These are phyloP conservation scores for Spodoptera frugiperda DNA, from an alignment of 1,140 invertebrate genomes.

Conservation along the genomic window DNA sequence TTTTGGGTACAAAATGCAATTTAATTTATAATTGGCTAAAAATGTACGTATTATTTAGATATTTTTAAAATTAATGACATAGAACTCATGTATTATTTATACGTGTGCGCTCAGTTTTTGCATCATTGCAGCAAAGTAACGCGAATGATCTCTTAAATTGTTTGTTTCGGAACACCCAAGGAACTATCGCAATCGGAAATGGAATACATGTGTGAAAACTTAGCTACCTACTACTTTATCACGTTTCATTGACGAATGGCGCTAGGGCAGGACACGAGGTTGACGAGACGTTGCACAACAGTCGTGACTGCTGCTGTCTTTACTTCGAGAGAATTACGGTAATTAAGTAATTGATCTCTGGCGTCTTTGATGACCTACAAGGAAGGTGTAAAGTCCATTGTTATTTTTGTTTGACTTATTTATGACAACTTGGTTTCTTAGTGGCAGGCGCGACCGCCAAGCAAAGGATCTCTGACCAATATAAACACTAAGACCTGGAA, in stretches of 20 bases:
- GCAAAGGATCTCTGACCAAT: too few species aligned
- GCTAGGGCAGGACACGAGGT: constrained; percentile 11
- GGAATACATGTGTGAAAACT: constrained; percentile 23
- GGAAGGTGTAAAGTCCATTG: background rate
- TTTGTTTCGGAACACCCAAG: too few species aligned
- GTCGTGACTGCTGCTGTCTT: background rate
- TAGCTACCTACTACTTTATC: constrained; percentile 2
- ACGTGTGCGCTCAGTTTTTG: too few species aligned
- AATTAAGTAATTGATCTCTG: constrained; percentile 19
- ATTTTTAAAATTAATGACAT: too few species aligned
- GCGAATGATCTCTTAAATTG: too few species aligned
- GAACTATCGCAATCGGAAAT: constrained; percentile 16
- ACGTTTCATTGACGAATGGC: constrained; percentile 1
- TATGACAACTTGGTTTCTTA: background rate
- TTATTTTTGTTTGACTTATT: background rate
- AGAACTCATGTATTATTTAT: too few species aligned
- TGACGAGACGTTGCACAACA: constrained; percentile 24
- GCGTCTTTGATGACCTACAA: background rate
- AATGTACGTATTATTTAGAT: too few species aligned
- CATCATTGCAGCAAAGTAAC: too few species aligned
- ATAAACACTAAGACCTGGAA: too few species aligned
- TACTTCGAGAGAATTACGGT: constrained; percentile 5
- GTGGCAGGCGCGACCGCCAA: too few species aligned
- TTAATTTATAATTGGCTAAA: too few species aligned
- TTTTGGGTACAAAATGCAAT: too few species aligned